These are phyloP conservation scores for Euproctis similis DNA, from an alignment of 2,888 invertebrate species.

Conservation along the genomic window DNA sequence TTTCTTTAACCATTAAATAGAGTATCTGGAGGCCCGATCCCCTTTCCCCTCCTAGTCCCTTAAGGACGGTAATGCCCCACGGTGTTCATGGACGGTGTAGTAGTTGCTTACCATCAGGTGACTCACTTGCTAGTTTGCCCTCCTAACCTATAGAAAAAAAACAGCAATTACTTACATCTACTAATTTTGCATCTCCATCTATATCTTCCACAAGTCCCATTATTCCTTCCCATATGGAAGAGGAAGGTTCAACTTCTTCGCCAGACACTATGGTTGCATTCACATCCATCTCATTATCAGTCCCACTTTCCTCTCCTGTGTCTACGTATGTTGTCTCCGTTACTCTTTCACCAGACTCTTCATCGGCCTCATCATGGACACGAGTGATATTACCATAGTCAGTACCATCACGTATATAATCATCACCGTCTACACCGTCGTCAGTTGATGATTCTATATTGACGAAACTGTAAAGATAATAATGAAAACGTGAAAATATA, in stretches of 20 bases:
- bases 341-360: slow-evolving; percentile 35
- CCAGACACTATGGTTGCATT: slow-evolving; percentile 57
- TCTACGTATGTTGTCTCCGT: slow-evolving; percentile 49
- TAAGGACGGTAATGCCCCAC: no score
- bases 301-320: slow-evolving; percentile 38
- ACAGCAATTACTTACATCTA: slow-evolving; percentile 52
- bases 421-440: slow-evolving; percentile 74
- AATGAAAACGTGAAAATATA: no score
- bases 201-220: slow-evolving; percentile 60
- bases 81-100: no score
- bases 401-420: slow-evolving; percentile 61
- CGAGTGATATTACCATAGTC: slow-evolving; percentile 64
- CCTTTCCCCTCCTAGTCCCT: no score
- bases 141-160: no score
- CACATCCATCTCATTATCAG: slow-evolving; percentile 45
- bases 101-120: no score
- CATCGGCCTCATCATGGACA: slow-evolving; percentile 40
- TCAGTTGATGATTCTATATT: slow-evolving; percentile 82
- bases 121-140: no score
- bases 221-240: slow-evolving; percentile 63
- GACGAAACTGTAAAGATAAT: slow-evolving; percentile 70
- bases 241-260: slow-evolving; percentile 43
- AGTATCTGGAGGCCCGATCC: no score
- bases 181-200: slow-evolving; percentile 45
- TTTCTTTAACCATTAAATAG: no score